Base-by-base conservation (phyloP, 2,113 vertebrate species). In the Sylvia atricapilla region DNA sequence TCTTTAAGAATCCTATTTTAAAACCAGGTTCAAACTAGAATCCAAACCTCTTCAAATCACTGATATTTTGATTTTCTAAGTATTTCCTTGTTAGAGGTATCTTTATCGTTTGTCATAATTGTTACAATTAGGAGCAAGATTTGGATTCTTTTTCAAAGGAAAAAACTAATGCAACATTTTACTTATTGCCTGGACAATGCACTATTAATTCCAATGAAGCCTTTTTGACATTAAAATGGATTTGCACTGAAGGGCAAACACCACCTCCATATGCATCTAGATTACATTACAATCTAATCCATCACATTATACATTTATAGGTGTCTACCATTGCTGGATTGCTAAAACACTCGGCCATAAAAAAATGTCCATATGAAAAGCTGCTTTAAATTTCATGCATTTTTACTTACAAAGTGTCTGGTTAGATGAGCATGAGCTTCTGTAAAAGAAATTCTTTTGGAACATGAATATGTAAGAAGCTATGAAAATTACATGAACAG, bases 181-280 rank as follows among this genome's bases (percentile, higher is more conserved):
- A 84, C 73, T 93, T 97, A 95, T 74, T 97, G 62, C 72, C 87
- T 93, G 76, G 91, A 96, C 96, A 97, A 96, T 92, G 87, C 90
- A 70, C 84, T 97, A 94, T 97, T 97, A 97, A 97, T 97, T 98
- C 94, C 91, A 96, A 47, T 35, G 37, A 85, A 97, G 96, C 96
- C 44, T 56, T 94, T 97, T 95, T 97, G 95, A 96, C 95, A 95
- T 96, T 96, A 97, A 97, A 98, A 97, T 90, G 91, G 91, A 97
- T 97, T 97, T 97, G 81, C 93, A 97, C 93, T 97, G 96, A 98
- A 97, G 97, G 97, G 94, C 94, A 97, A 98, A 96, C 91, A 97
- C 50, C 91, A 96, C 89, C 92, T 98, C 92, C 94, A 86, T 94
- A 97, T 91, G 95, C 93, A 97, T 97, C 97, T 93, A 97, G 96